Evolutionary conservation across 2,888 invertebrate genomes (phyloP).

Genomic region (Onchidella celtica): DNA sequence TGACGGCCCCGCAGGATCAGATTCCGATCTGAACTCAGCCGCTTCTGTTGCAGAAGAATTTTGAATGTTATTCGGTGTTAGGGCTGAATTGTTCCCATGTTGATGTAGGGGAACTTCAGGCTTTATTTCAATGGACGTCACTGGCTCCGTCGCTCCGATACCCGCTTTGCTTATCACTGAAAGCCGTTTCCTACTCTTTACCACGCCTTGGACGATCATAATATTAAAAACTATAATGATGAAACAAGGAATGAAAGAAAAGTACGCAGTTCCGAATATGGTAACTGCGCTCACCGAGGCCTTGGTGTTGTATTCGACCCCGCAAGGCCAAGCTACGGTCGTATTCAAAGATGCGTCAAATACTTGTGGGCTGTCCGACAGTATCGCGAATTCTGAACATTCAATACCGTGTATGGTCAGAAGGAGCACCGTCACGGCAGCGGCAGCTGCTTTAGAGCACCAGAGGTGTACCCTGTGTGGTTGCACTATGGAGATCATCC

Average conservation of each 20-base stretch:
- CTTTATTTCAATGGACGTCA: too few species aligned
- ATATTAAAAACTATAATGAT: not conserved
- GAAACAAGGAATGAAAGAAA: not conserved
- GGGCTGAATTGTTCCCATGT: too few species aligned
- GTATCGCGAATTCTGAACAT: not conserved
- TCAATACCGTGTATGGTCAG: not conserved
- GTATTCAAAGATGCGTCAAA: not conserved
- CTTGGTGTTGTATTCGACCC: not conserved
- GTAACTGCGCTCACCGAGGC: not conserved
- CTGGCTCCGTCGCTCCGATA: too few species aligned
- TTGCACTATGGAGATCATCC: not conserved
- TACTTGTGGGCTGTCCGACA: not conserved
- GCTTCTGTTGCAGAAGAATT: too few species aligned
- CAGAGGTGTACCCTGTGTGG: not conserved
- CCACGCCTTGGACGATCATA: not conserved
- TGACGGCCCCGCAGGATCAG: too few species aligned
- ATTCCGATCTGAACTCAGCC: too few species aligned
- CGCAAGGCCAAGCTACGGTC: not conserved
- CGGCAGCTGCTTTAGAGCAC: not conserved
- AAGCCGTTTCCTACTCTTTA: not conserved
- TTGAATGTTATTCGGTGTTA: too few species aligned
- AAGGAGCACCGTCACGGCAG: not conserved
- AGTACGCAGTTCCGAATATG: not conserved
- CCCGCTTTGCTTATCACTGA: too few species aligned
- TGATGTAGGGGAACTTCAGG: too few species aligned